A percentile compares a stretch with the other conserved stretches of the same genome.
Evolutionary conservation across 92 coral and sea anemone species (phyloP).

Genomic region (Micromussa lordhowensis): DNA sequence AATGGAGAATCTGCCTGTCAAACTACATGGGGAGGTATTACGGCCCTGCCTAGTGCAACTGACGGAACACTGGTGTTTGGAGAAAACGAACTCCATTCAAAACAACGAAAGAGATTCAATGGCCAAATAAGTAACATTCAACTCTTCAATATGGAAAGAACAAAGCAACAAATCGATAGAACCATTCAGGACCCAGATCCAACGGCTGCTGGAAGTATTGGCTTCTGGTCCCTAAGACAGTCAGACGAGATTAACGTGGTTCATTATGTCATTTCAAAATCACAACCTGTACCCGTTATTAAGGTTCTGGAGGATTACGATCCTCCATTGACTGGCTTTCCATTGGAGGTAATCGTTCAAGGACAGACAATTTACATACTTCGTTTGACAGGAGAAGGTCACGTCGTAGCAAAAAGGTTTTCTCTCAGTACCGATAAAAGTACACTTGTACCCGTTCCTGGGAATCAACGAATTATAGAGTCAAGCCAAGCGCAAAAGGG

Average conservation of each 20-base stretch:
- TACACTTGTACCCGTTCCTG: not conserved
- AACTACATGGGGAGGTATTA: constrained; percentile 4
- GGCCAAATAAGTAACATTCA: constrained; percentile 11
- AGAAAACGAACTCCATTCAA: constrained; percentile 3
- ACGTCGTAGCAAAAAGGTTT: not conserved
- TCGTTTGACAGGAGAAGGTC: constrained; percentile 20
- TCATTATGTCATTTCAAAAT: constrained; percentile 6
- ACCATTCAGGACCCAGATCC: not conserved
- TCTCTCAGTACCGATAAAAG: not conserved
- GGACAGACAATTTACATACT: not conserved
- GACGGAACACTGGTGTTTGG: constrained; percentile 29
- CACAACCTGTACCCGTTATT: not conserved
- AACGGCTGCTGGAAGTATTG: not conserved
- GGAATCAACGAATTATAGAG: not conserved
- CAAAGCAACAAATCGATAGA: not conserved
- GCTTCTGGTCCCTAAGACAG: constrained; percentile 26
- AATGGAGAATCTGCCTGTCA: not conserved
- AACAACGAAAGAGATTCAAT: not conserved
- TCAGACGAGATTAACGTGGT: constrained; percentile 10
- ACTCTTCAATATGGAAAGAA: not conserved
- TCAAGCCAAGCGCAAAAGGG: constrained; percentile 17
- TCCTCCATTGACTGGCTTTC: constrained; percentile 8
- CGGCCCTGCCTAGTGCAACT: not conserved
- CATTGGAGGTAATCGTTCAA: constrained; percentile 3
- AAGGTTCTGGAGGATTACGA: constrained; percentile 7